Percentiles rank a stretch among this genome's conserved stretches.
Evolutionary conservation across 1,140 invertebrate genomes (phyloP).

Genomic region (Papilio dardanus): DNA sequence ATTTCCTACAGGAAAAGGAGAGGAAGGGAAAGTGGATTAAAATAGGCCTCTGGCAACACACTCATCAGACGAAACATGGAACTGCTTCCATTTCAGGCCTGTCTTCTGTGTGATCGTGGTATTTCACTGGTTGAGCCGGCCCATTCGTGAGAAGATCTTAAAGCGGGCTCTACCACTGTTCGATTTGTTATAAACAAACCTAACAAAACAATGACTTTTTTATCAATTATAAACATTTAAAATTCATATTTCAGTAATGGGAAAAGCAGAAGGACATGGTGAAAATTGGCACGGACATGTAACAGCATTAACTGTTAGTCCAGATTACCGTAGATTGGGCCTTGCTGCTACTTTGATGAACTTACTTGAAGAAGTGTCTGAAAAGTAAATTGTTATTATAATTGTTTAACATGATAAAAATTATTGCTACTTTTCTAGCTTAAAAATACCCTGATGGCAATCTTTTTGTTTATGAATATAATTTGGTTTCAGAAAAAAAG

Average conservation of each 20-base stretch:
- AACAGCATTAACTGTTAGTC: slow-evolving; percentile 98
- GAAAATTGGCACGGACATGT: slow-evolving; percentile 99
- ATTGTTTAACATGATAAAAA: not conserved
- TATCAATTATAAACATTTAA: not conserved
- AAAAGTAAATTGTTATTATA: slow-evolving; percentile 87
- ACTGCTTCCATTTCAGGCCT: too few species aligned
- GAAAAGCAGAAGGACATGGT: slow-evolving; percentile 97
- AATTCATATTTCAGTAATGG: slow-evolving; percentile 92
- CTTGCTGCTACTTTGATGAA: slow-evolving; percentile 97
- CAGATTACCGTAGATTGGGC: slow-evolving; percentile 95
- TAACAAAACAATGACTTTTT: not conserved
- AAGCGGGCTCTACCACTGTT: too few species aligned
- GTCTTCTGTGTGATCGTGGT: too few species aligned
- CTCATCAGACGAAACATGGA: too few species aligned
- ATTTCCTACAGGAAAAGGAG: too few species aligned
- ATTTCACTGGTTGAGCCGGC: too few species aligned
- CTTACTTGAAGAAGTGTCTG: slow-evolving; percentile 96
- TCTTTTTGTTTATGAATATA: slow-evolving; percentile 81
- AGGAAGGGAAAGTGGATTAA: too few species aligned
- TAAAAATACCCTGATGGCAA: not conserved
- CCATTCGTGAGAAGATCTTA: too few species aligned
- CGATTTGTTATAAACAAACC: too few species aligned
- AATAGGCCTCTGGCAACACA: too few species aligned
- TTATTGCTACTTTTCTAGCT: not conserved
- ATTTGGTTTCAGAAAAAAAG: slow-evolving; percentile 90